Conservation (phyloP, 2,888 invertebrate species). For the Apamea crenata region DNA sequence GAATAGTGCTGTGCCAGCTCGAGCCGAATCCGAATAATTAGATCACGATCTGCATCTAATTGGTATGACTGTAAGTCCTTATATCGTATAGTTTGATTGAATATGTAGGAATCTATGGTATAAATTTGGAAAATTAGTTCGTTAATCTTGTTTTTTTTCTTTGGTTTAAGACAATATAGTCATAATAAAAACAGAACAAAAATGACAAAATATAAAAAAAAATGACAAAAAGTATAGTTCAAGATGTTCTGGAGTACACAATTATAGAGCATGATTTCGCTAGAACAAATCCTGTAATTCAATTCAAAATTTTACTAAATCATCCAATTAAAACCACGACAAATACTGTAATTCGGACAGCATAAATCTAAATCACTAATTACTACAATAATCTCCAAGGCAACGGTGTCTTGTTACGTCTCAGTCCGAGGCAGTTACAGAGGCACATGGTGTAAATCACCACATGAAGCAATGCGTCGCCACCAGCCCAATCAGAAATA, state of each 20-base stretch:
- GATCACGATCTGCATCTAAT: conserved; percentile 87
- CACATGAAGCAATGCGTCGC: conserved; percentile 67
- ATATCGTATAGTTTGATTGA: conserved; percentile 70
- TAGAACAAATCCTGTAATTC: conserved; percentile 14
- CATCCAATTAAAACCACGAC: conserved; percentile 34
- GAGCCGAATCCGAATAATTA: conserved; percentile 86
- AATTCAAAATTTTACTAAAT: conserved; percentile 36
- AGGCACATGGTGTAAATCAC: conserved; percentile 69
- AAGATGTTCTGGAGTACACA: background rate
- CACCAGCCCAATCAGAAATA: conserved; percentile 87
- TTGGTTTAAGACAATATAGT: background rate
- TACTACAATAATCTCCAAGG: conserved; percentile 45
- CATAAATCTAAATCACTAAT: conserved; percentile 56
- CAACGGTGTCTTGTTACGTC: conserved; percentile 45
- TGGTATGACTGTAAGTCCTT: conserved; percentile 76
- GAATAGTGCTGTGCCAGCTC: conserved; percentile 84
- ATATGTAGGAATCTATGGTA: conserved; percentile 17
- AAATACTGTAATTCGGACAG: conserved; percentile 39
- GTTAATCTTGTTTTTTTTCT: background rate
- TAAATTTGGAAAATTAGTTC: background rate
- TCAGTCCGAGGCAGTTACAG: conserved; percentile 21
- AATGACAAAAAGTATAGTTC: background rate
- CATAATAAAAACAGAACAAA: background rate
- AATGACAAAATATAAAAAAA: background rate
- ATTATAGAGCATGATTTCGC: background rate